Evolutionary conservation across 2,797 vertebrate genomes (phyloP), one percentile per base, ranked within the genome.

Genomic region (Columba guinea): DNA sequence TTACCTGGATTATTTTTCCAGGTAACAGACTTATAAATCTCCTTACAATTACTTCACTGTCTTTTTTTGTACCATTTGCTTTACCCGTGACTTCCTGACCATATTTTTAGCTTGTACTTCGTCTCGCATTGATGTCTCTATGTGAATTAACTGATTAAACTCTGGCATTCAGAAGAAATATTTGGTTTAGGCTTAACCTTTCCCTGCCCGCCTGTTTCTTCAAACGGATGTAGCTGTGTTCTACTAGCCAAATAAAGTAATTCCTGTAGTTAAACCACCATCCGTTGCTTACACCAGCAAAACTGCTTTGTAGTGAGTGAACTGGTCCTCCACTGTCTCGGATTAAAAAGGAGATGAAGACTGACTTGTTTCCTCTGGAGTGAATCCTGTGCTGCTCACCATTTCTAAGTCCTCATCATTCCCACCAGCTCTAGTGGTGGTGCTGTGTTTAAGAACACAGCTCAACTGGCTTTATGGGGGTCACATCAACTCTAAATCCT

Each of bases 111-210:
- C 69, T 81, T 87, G 51, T 55, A 87, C 58, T 86, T 1, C 0
- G 71, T 73, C 51, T 86, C 65, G n/a, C 35, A 8, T 78, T 87
- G 48, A 69, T 86, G 30, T 55, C 10, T 77, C 14, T 49, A 0
- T 71, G 48, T 81, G 71, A 89, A 79, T 84, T 84, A 94, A 39
- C 58, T 75, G 37, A 95, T 86, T 92, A 65, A 88, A 86, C 32
- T 81, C 63, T 63, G 30, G 21, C 30, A 64, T 71, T 69, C 20
- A 41, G 76, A 87, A 86, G n/a, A 89, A 84, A 80, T 90, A 84
- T 63, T 95, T 93, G n/a, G 0, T 89, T 87, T 70, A 87, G 73
- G 28, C 58, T 80, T 89, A 87, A 30, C 46, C 91, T 91, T 44
- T 85, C 63, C 60, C 14, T 91, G 80, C 52, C 48, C 83, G n/a